phyloP scores from a whole-genome alignment of 2,888 invertebrate species.

The Acanthosepion lycidas region DNA sequence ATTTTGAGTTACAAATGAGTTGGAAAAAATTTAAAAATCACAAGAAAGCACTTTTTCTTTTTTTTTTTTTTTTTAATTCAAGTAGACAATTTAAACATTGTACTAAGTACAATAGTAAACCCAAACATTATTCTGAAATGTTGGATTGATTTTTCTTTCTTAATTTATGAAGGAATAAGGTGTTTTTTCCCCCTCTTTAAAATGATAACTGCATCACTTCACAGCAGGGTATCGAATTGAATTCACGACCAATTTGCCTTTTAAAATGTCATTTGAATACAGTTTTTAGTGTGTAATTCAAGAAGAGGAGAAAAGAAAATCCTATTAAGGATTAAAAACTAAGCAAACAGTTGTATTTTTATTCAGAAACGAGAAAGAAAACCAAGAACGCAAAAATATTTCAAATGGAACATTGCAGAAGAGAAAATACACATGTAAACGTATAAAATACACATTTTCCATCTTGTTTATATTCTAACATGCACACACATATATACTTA shows the following conservation, averaged over 20 bases:
- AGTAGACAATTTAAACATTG: background rate
- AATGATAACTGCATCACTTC: background rate
- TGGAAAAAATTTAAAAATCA: background rate
- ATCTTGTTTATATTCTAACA: background rate
- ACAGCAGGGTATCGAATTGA: background rate
- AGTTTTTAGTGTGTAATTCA: background rate
- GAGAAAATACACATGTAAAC: background rate
- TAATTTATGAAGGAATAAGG: background rate
- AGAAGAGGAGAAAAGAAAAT: background rate
- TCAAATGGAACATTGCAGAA: background rate
- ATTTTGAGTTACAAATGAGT: background rate
- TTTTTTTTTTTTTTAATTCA: background rate
- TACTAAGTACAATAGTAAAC: background rate
- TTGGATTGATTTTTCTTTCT: background rate
- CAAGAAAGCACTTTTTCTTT: background rate
- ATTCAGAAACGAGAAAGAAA: background rate
- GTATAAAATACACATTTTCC: background rate
- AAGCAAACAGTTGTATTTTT: background rate
- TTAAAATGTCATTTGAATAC: background rate
- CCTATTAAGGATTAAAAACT: background rate
- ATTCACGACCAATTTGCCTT: constrained; percentile 9
- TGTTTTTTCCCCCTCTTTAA: background rate
- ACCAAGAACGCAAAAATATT: background rate
- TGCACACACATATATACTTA: too few species aligned
- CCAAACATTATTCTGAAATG: background rate